Conservation (phyloP, 2,888 invertebrate genomes). For the Trissonchulus sp. region DNA sequence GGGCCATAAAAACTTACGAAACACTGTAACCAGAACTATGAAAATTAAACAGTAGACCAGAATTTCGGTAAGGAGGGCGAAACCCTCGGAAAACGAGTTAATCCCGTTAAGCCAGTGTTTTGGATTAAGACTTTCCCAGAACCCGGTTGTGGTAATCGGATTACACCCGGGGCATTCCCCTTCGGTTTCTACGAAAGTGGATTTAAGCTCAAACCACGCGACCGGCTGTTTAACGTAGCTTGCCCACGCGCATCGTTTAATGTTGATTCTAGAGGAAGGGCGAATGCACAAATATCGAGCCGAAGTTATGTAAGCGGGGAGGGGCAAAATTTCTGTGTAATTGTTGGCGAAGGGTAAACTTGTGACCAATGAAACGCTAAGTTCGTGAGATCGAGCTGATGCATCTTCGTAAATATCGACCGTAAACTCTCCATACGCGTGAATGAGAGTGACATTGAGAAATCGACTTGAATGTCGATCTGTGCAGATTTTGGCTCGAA, state of each 20-base stretch:
- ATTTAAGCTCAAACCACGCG: conserved; percentile 14
- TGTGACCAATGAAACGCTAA: background rate
- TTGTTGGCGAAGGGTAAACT: conserved; percentile 19
- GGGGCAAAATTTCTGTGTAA: conserved; percentile 17
- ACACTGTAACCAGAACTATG: conserved; percentile 29
- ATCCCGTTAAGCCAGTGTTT: conserved; percentile 18
- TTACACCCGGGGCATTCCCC: conserved; percentile 25
- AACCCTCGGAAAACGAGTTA: conserved; percentile 21
- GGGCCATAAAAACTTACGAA: conserved; percentile 43
- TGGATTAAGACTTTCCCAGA: conserved; percentile 17
- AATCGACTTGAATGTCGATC: conserved; percentile 17
- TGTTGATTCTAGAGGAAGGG: background rate
- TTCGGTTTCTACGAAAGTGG: background rate
- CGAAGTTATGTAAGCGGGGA: conserved; percentile 1
- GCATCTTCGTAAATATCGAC: conserved; percentile 13
- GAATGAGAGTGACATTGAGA: conserved; percentile 14
- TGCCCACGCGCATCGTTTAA: conserved; percentile 12
- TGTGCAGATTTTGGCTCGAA: background rate
- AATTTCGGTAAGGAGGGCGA: conserved; percentile 5
- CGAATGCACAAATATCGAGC: background rate
- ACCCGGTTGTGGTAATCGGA: background rate
- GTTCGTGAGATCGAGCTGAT: background rate
- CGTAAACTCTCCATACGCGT: conserved; percentile 13
- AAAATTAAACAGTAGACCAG: background rate
- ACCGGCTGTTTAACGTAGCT: conserved; percentile 1